Base-by-base conservation (phyloP, 2,113 vertebrate species). In the Hepsetus odoe region DNA sequence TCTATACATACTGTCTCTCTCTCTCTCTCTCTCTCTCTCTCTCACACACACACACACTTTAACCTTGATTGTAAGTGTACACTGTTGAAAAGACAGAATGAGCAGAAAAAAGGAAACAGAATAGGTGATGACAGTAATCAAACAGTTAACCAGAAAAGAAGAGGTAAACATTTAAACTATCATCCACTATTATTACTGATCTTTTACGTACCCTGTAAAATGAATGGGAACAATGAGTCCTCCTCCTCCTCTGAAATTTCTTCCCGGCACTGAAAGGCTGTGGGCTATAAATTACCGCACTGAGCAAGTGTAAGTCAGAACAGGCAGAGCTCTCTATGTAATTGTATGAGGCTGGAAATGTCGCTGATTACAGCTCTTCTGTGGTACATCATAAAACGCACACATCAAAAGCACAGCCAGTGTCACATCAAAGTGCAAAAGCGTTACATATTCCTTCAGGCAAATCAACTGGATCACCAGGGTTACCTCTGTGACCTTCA, bases 71-170 rank as follows among this genome's bases (percentile, higher is more conserved):
- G 42, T 53, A 8, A 40, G 32, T 76, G n/a, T 28, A 53, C 55
- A 76, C 51, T 51, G 13, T 22, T 76, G 46, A 40, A 55, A 56
- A 51, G 33, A 1, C 32, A 13, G 46, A 24, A 13, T 49, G 2
- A 14, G 16, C 24, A 67, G 33, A 65, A 51, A 46, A 55, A 18
- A 28, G 62, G 22, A 14, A 49, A 32, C 12, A 56, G 38, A 77
- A 62, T 53, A 56, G 22, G 71, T 71, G 66, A 77, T 77, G 56
- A 77, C 40, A 38, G 56, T 59, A 59, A 77, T 71, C 66, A 35
- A n/a, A 61, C 42, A 38, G 22, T 55, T 38, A 62, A 38, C 20
- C 67, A 71, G 9, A 71, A 77, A n/a, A 68, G 56, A 68, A 56
- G 33, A 42, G 32, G 35, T 68, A 68, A 76, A 77, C 51, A 59